Percentiles rank a stretch among this genome's conserved stretches.
Evolutionary conservation across 1,140 invertebrate species (phyloP).

Genomic region (Eubasilissa regina): DNA sequence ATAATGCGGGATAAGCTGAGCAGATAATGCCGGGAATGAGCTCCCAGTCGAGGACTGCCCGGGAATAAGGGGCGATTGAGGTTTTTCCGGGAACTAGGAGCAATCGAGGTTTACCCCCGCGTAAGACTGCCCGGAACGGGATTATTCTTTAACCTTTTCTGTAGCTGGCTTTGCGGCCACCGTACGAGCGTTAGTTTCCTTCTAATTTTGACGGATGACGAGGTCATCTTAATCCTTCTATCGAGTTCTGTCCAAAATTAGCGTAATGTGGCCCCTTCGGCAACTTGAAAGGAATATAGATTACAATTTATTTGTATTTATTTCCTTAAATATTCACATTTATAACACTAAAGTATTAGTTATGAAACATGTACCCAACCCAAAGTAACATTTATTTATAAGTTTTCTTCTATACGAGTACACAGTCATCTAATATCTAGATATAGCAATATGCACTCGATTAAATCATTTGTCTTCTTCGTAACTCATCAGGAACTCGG

Average conservation of each 20-base stretch:
- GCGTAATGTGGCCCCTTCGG: background rate
- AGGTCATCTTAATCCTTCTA: conserved; percentile 31
- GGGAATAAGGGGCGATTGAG: background rate
- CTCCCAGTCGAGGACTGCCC: background rate
- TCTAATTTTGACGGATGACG: conserved; percentile 37
- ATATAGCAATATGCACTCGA: too few species aligned
- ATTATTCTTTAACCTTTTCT: conserved; percentile 42
- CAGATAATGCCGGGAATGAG: conserved; percentile 5
- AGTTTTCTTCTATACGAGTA: too few species aligned
- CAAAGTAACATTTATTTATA: too few species aligned
- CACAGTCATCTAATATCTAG: too few species aligned
- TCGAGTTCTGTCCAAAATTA: conserved; percentile 30
- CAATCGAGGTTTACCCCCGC: conserved; percentile 1
- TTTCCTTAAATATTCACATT: too few species aligned
- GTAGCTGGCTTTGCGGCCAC: conserved; percentile 30
- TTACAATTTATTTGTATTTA: too few species aligned
- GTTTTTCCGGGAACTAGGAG: background rate
- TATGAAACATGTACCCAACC: too few species aligned
- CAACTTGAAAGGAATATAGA: too few species aligned
- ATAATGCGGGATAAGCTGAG: conserved; percentile 27
- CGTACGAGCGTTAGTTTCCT: conserved; percentile 18
- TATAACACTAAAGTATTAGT: too few species aligned
- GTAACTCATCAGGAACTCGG: too few species aligned
- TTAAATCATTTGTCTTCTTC: too few species aligned
- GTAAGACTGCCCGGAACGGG: background rate